Percentiles rank a stretch among this genome's conserved stretches.
These are phyloP conservation scores for Otolemur garnettii DNA, from an alignment of 2,113 vertebrate genomes.

Conservation along the genomic window DNA sequence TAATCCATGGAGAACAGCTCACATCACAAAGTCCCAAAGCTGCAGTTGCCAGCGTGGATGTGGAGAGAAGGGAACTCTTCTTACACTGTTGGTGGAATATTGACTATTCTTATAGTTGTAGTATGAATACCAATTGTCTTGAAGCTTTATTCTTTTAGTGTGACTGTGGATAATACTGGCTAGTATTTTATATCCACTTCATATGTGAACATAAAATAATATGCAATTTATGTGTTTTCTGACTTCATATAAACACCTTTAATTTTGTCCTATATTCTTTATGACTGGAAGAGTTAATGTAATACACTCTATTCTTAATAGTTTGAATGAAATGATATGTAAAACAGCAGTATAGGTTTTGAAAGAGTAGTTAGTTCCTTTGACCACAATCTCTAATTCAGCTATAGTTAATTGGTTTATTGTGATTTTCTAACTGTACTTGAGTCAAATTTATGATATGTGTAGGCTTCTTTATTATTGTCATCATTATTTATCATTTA, in stretches of 20 bases:
- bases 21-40: no score
- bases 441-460: not conserved
- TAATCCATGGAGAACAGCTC: no score
- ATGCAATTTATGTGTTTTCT: not conserved
- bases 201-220: not conserved
- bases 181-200: conserved; percentile 20
- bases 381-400: not conserved
- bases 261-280: not conserved
- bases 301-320: not conserved
- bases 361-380: not conserved
- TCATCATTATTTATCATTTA: not conserved
- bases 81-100: not conserved
- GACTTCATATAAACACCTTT: not conserved
- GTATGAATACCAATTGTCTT: not conserved
- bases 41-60: no score
- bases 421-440: not conserved
- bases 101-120: not conserved
- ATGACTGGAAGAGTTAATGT: not conserved
- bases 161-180: not conserved
- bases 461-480: conserved; percentile 8
- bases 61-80: no score
- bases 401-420: not conserved
- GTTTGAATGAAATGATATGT: not conserved
- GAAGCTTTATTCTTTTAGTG: not conserved
- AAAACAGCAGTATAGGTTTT: not conserved